phyloP scores from a whole-genome alignment of 1,140 invertebrate species.

The Drosophila auraria region DNA sequence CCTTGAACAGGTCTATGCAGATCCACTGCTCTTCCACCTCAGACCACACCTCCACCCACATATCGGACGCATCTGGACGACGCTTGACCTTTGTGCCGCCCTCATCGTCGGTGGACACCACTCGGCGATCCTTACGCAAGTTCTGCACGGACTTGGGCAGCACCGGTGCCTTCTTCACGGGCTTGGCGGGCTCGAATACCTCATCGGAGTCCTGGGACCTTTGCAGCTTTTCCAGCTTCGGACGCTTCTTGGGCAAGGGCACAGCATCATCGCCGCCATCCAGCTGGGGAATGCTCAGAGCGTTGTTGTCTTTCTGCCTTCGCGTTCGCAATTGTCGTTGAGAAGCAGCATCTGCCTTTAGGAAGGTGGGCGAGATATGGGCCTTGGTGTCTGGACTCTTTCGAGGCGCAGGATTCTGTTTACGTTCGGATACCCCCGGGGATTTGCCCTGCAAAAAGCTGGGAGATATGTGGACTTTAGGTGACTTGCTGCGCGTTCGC shows the following conservation, averaged over 20 bases:
- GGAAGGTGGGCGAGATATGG: slow-evolving; percentile 56
- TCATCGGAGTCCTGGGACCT: slow-evolving; percentile 54
- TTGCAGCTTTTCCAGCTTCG: slow-evolving; percentile 58
- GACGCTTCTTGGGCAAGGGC: slow-evolving; percentile 50
- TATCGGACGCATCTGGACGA: slow-evolving; percentile 87
- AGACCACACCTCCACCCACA: slow-evolving; percentile 95
- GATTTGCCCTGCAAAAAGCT: slow-evolving; percentile 46
- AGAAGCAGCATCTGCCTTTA: slow-evolving; percentile 2
- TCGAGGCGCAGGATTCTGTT: background rate
- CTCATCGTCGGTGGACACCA: slow-evolving; percentile 88
- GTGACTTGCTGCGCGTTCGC: slow-evolving; percentile 72
- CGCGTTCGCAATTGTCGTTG: slow-evolving; percentile 58
- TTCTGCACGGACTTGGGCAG: slow-evolving; percentile 64
- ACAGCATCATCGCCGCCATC: slow-evolving; percentile 86
- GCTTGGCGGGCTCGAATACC: slow-evolving; percentile 65
- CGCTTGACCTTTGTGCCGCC: slow-evolving; percentile 60
- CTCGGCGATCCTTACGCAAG: slow-evolving; percentile 85
- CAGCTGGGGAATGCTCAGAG: slow-evolving; percentile 84
- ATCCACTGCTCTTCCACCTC: slow-evolving; percentile 94
- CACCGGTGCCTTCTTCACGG: slow-evolving; percentile 68
- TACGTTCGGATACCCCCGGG: background rate
- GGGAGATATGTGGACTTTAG: slow-evolving; percentile 70
- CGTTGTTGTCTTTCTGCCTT: slow-evolving; percentile 36
- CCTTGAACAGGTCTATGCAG: slow-evolving; percentile 89
- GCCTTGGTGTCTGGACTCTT: slow-evolving; percentile 31